phyloP scores from a whole-genome alignment of 2,113 vertebrate genomes.

The Coptodon rendalli region DNA sequence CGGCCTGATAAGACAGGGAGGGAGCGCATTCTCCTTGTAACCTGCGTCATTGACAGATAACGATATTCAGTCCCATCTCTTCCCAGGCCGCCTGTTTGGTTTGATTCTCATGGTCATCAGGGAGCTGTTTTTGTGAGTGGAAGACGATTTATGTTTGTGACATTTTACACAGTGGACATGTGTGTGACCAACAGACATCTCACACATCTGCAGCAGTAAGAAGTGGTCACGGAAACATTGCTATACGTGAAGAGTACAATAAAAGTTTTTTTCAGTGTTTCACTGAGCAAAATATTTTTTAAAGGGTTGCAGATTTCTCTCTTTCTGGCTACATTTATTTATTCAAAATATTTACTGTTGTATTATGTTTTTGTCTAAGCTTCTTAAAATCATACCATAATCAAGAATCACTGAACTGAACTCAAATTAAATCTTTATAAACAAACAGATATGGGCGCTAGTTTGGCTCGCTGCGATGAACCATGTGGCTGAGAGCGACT shows the following conservation, averaged over 20 bases:
- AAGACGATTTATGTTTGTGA: background rate
- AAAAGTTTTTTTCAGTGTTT: background rate
- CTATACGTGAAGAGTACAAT: background rate
- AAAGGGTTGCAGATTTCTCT: background rate
- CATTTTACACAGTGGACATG: background rate
- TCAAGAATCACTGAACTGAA: background rate
- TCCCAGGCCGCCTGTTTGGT: background rate
- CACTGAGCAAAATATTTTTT: background rate
- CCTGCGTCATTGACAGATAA: conserved; percentile 42
- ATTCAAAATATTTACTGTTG: background rate
- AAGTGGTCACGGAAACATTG: background rate
- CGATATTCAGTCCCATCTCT: background rate
- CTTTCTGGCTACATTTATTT: background rate
- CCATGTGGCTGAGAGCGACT: background rate
- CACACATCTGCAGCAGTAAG: background rate
- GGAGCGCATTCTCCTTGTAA: background rate
- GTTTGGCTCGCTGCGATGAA: background rate
- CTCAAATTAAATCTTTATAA: background rate
- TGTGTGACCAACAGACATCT: background rate
- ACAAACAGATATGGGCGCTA: background rate
- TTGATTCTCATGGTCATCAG: conserved; percentile 27
- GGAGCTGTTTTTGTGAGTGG: background rate
- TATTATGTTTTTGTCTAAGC: background rate
- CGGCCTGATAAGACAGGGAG: background rate
- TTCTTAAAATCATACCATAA: background rate